phyloP scores from a whole-genome alignment of 2,797 vertebrate species.

The Fistularia tabacaria region DNA sequence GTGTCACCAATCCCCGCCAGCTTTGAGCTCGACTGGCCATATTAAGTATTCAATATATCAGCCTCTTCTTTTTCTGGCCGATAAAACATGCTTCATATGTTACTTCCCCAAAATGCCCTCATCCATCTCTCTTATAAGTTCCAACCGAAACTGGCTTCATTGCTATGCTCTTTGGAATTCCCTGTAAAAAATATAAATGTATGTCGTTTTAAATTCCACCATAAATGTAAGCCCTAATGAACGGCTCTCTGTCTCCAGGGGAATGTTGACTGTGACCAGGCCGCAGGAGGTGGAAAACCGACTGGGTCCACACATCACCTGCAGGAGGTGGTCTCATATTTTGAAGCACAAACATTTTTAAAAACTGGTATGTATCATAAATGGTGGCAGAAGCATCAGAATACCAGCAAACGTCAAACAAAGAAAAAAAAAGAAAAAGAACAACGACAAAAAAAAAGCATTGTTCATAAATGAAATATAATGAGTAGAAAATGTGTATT shows the following conservation, averaged over 20 bases:
- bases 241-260: constrained; percentile 3
- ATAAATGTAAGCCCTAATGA: constrained; percentile 18
- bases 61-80: constrained; percentile 37
- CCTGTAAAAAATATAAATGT: too few species aligned
- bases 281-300: background rate
- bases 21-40: constrained; percentile 44
- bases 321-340: constrained; percentile 13
- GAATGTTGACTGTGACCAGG: constrained; percentile 6
- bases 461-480: constrained; percentile 34
- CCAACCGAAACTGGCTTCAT: too few species aligned
- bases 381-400: constrained; percentile 49
- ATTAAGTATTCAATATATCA: constrained; percentile 55
- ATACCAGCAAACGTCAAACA: constrained; percentile 41
- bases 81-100: too few species aligned
- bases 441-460: constrained; percentile 5
- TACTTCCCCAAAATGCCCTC: too few species aligned
- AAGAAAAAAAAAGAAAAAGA: constrained; percentile 33
- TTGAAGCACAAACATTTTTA: constrained; percentile 44
- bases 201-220: constrained; percentile 14
- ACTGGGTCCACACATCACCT: background rate
- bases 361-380: constrained; percentile 48
- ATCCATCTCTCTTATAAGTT: too few species aligned
- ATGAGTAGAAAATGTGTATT: constrained; percentile 65
- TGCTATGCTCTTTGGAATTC: too few species aligned
- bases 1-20: constrained; percentile 54